Conservation (phyloP, 2,888 invertebrate species). For the Chalcis sispes region DNA sequence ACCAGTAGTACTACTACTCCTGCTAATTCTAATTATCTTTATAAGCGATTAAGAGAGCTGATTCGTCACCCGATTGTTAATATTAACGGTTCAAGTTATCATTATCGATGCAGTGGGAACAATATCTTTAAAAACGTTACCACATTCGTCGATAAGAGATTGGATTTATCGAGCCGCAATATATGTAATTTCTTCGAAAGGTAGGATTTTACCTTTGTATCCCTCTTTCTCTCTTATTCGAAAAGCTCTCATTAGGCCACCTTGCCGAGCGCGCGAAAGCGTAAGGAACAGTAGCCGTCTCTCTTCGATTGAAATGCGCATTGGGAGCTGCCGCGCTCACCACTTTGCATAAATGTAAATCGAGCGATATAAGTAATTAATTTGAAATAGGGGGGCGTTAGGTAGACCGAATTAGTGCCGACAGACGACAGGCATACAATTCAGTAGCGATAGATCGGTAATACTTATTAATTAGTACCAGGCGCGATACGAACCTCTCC, state of each 20-base stretch:
- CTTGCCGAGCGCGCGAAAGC: not conserved
- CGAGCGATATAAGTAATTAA: slow-evolving; percentile 74
- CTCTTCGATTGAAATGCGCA: too few relatives aligned
- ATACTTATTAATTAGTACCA: too few relatives aligned
- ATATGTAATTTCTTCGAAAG: slow-evolving; percentile 5
- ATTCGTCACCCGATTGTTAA: slow-evolving; percentile 32
- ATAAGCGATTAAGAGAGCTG: slow-evolving; percentile 21
- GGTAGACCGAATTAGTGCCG: slow-evolving; percentile 60
- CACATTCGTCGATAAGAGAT: not conserved
- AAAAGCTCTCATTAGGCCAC: not conserved
- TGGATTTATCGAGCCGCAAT: slow-evolving; percentile 21
- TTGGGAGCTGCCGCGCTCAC: too few relatives aligned
- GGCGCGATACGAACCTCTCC: not conserved
- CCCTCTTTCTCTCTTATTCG: not conserved
- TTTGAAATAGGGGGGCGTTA: slow-evolving; percentile 68
- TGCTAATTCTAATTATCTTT: slow-evolving; percentile 49
- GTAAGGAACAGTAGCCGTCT: too few relatives aligned
- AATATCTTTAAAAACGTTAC: slow-evolving; percentile 26
- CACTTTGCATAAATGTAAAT: slow-evolving; percentile 75
- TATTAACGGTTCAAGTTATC: slow-evolving; percentile 37
- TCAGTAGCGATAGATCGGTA: slow-evolving; percentile 68
- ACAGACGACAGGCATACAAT: slow-evolving; percentile 69
- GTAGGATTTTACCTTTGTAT: not conserved
- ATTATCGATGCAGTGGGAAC: not conserved
- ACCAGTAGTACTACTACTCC: slow-evolving; percentile 2